A percentile compares a stretch with the other conserved stretches of the same genome.
Evolutionary conservation across 2,888 invertebrate species (phyloP).

Genomic region (Mythimna vitellina): DNA sequence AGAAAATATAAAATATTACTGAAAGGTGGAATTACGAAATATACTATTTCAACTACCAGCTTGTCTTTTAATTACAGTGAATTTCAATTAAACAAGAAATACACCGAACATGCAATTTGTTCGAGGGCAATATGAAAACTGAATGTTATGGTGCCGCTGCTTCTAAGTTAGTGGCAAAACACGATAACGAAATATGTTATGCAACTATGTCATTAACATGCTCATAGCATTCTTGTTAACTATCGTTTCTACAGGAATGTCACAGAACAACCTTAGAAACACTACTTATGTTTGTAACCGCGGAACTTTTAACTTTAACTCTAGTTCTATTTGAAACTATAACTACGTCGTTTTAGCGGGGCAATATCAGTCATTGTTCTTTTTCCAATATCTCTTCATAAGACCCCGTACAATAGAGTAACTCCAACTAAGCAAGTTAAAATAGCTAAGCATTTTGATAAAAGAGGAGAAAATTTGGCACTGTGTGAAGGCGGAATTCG

Average conservation of each 20-base stretch:
- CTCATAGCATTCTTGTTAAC: constrained; percentile 23
- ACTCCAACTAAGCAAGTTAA: background rate
- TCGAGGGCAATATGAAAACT: constrained; percentile 24
- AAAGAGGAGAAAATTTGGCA: too few relatives aligned
- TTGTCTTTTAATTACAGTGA: constrained; percentile 34
- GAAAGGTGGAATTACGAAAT: constrained; percentile 16
- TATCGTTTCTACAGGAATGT: background rate
- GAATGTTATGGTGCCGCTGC: constrained; percentile 7
- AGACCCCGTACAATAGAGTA: background rate
- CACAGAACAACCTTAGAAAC: background rate
- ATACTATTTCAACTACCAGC: constrained; percentile 27
- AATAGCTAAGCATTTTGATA: background rate
- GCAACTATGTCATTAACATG: constrained; percentile 20
- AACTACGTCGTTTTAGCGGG: background rate
- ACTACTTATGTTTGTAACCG: background rate
- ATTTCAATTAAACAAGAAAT: constrained; percentile 30
- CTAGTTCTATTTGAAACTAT: background rate
- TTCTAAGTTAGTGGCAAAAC: constrained; percentile 33
- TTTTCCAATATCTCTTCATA: background rate
- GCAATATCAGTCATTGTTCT: background rate
- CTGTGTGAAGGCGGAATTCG: too few relatives aligned
- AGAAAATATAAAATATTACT: constrained; percentile 30
- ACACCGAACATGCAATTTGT: constrained; percentile 17
- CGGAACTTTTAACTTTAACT: background rate
- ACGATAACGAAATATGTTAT: constrained; percentile 29